Conservation (phyloP, 2,113 vertebrate species). For the Pterocles burchelli region DNA sequence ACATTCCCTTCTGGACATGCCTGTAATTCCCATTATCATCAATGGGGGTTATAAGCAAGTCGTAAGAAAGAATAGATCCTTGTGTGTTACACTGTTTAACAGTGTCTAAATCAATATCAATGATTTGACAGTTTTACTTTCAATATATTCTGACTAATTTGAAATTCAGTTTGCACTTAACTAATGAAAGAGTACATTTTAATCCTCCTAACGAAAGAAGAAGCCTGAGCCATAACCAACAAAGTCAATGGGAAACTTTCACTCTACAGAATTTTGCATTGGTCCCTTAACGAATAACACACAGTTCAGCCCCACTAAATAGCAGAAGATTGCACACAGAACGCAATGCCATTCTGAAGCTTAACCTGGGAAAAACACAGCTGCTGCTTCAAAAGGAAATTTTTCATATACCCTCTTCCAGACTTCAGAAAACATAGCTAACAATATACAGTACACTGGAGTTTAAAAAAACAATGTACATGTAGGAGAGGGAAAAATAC, state of each 20-base stretch:
- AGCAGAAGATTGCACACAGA: background rate
- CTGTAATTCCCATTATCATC: conserved; percentile 63
- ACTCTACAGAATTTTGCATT: background rate
- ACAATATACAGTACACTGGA: background rate
- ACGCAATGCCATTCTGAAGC: background rate
- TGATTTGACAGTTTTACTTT: conserved; percentile 43
- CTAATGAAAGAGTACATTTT: conserved; percentile 64
- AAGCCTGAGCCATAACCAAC: background rate
- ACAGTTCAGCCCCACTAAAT: background rate
- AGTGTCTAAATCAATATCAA: conserved; percentile 50
- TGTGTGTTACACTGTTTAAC: conserved; percentile 53
- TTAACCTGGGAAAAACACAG: background rate
- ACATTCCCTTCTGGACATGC: conserved; percentile 58
- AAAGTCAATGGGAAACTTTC: conserved; percentile 20
- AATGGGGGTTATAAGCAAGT: conserved; percentile 31
- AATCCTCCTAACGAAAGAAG: conserved; percentile 42
- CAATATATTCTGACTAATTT: conserved; percentile 37
- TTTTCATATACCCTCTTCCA: background rate
- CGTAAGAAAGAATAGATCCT: conserved; percentile 33
- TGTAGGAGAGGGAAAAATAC: background rate
- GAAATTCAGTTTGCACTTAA: conserved; percentile 60
- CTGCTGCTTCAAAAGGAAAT: background rate
- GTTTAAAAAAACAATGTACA: fast-evolving
- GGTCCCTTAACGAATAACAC: background rate
- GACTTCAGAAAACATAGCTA: background rate